Evolutionary conservation across 30 jellyfish, hydroid and myxozoan genomes (phyloP).

Genomic region (Chrysaora quinquecirrha): DNA sequence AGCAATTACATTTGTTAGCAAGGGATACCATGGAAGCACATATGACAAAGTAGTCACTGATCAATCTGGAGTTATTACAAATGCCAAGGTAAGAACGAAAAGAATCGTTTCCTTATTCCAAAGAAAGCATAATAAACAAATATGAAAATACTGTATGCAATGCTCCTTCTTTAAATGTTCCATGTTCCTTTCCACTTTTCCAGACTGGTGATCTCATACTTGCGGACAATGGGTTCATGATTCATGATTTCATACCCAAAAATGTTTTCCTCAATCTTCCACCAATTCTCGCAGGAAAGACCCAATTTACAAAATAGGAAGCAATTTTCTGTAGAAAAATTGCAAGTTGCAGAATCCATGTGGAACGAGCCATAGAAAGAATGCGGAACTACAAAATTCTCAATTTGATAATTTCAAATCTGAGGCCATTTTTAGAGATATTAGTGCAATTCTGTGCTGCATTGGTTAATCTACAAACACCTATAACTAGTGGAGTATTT

Average conservation of each 20-base stretch:
- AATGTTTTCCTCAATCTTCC: conserved; percentile 33
- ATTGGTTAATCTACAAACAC: conserved; percentile 28
- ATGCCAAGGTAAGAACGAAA: too few relatives aligned
- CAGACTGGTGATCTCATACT: conserved; percentile 35
- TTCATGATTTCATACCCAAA: conserved; percentile 42
- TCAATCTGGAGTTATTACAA: too few relatives aligned
- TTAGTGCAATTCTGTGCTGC: conserved; percentile 43
- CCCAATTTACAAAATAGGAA: conserved; percentile 30
- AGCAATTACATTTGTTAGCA: conserved; percentile 59
- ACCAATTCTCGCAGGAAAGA: conserved; percentile 34
- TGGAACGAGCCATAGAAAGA: conserved; percentile 53
- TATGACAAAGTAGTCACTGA: conserved; percentile 28
- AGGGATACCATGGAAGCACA: conserved; percentile 61
- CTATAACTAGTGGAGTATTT: conserved; percentile 20
- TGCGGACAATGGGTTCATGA: conserved; percentile 44
- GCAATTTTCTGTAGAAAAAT: conserved; percentile 24
- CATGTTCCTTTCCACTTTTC: too few relatives aligned
- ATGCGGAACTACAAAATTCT: conserved; percentile 21
- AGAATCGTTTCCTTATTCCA: too few relatives aligned
- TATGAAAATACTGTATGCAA: too few relatives aligned
- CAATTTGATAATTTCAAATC: background rate
- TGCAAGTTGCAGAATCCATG: conserved; percentile 47
- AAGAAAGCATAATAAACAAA: too few relatives aligned
- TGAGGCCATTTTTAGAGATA: conserved; percentile 18
- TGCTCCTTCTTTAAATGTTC: conserved; percentile 1